phyloP scores from a whole-genome alignment of 2,888 invertebrate species.

The Ennomos fuscantarius region DNA sequence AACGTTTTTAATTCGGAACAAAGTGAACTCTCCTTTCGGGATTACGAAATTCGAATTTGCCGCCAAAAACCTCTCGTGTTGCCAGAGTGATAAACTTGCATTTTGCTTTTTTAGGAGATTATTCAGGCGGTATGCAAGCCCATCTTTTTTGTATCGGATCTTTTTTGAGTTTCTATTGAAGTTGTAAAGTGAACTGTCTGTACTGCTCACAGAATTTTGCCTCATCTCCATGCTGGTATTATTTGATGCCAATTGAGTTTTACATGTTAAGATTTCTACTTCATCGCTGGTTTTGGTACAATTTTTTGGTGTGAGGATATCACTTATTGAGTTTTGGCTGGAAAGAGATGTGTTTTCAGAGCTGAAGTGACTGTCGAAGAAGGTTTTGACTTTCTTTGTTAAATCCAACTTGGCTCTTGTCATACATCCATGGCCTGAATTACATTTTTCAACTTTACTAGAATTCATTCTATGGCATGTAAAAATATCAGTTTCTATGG shows the following conservation, averaged over 20 bases:
- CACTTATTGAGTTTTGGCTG: conserved; percentile 67
- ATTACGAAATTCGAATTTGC: conserved; percentile 71
- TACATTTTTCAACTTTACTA: not conserved
- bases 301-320: conserved; percentile 58
- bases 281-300: conserved; percentile 58
- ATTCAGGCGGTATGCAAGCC: conserved; percentile 72
- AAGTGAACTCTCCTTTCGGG: conserved; percentile 60
- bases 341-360: conserved; percentile 62
- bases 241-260: conserved; percentile 45
- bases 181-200: conserved; percentile 30
- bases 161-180: conserved; percentile 54
- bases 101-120: conserved; percentile 75
- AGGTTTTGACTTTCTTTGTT: conserved; percentile 60
- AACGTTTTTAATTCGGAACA: conserved; percentile 61
- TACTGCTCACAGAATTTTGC: conserved; percentile 23
- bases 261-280: conserved; percentile 57
- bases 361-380: conserved; percentile 68
- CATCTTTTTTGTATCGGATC: conserved; percentile 74
- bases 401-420: conserved; percentile 42
- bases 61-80: conserved; percentile 81
- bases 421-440: conserved; percentile 12
- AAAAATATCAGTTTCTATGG: conserved; percentile 8
- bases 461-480: conserved; percentile 9
- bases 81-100: conserved; percentile 77
- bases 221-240: conserved; percentile 35